Conservation (phyloP, 35 echinoderm and acorn worm species). For the Amphiura filiformis region DNA sequence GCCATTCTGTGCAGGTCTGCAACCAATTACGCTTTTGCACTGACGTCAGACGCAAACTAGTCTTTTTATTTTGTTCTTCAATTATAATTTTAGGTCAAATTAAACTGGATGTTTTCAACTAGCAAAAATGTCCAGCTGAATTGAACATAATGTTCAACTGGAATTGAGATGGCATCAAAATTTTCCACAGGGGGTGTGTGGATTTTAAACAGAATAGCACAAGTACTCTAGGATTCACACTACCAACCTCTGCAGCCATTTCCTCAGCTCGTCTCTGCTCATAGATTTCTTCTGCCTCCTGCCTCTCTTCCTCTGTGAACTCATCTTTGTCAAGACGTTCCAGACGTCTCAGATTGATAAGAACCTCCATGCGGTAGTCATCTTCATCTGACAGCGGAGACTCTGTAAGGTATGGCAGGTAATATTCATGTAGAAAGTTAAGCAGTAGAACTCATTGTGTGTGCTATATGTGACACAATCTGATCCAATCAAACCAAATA, state of each 20-base stretch:
- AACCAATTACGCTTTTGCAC: too few relatives aligned
- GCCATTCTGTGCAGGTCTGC: too few relatives aligned
- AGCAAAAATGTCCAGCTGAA: too few relatives aligned
- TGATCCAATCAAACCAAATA: not conserved
- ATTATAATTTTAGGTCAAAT: not conserved
- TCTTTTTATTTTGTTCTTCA: not conserved
- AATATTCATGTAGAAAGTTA: not conserved
- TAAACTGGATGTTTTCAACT: not conserved
- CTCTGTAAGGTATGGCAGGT: conserved; percentile 34
- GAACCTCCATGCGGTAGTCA: conserved; percentile 83
- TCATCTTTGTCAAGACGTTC: conserved; percentile 97
- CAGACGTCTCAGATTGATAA: conserved; percentile 63
- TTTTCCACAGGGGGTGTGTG: too few relatives aligned
- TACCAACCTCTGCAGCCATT: conserved; percentile 54
- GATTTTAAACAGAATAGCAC: not conserved
- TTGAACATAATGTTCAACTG: too few relatives aligned
- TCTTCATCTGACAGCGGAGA: conserved; percentile 73
- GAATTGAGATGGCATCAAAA: too few relatives aligned
- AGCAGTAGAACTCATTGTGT: not conserved
- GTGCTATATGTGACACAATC: not conserved
- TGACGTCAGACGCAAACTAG: too few relatives aligned
- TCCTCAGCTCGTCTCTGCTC: conserved; percentile 85
- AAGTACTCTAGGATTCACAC: not conserved
- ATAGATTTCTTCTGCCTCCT: conserved; percentile 93
- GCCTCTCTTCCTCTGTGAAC: conserved; percentile 86